These are phyloP conservation scores for Drosophila punjabiensis DNA, from an alignment of 1,140 invertebrate genomes.

Conservation along the genomic window DNA sequence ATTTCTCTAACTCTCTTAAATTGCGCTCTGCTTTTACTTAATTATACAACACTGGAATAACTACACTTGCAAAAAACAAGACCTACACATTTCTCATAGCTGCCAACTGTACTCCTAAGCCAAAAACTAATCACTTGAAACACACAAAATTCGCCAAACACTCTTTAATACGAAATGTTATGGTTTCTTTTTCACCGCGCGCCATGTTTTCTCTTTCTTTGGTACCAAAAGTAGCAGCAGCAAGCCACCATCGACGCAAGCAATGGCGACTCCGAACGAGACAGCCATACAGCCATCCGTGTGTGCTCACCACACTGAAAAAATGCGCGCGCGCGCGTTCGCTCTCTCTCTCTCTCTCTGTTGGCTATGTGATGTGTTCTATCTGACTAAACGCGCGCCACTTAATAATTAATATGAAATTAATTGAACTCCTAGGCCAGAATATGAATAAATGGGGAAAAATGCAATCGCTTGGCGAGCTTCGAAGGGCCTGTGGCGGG, in stretches of 20 bases:
- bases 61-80: conserved; percentile 9
- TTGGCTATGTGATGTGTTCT: neutral
- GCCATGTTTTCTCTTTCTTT: conserved; percentile 21
- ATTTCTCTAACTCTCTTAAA: neutral
- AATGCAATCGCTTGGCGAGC: conserved; percentile 11
- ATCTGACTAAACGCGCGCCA: conserved; percentile 58
- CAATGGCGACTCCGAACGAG: conserved; percentile 51
- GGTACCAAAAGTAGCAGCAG: conserved; percentile 27
- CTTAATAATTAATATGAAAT: conserved; percentile 56
- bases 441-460: conserved; percentile 9
- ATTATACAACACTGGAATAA: neutral
- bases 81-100: neutral
- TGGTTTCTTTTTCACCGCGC: conserved; percentile 8
- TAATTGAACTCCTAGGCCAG: conserved; percentile 26
- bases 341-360: conserved; percentile 7
- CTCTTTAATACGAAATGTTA: conserved; percentile 27
- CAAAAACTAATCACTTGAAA: conserved; percentile 6
- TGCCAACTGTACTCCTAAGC: conserved; percentile 15
- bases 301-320: conserved; percentile 21
- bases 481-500: neutral
- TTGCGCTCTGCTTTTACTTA: neutral
- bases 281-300: conserved; percentile 40
- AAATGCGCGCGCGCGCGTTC: conserved; percentile 56
- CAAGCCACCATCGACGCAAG: conserved; percentile 29
- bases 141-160: neutral